Conservation (phyloP, 1,140 invertebrate species). For the Mylabris phalerata region DNA sequence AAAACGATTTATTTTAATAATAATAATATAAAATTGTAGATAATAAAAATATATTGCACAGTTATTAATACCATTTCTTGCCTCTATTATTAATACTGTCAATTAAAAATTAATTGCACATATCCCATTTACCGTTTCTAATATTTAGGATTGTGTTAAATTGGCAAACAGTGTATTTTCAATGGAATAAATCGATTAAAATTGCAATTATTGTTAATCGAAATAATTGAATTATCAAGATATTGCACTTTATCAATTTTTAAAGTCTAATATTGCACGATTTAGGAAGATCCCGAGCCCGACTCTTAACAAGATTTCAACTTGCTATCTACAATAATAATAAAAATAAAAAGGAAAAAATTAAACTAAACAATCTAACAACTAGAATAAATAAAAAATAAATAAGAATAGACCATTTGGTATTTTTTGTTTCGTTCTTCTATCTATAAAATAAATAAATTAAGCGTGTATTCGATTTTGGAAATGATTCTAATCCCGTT, state of each 20-base stretch:
- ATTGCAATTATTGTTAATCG: too few relatives aligned
- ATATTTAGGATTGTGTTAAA: neutral
- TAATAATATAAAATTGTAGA: slow-evolving; percentile 23
- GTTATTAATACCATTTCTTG: too few relatives aligned
- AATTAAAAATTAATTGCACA: slow-evolving; percentile 10
- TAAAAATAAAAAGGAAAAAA: neutral
- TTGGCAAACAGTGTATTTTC: neutral
- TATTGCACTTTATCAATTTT: slow-evolving; percentile 20
- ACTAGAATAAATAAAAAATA: slow-evolving; percentile 15
- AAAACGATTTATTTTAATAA: slow-evolving; percentile 15
- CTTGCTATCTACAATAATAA: neutral
- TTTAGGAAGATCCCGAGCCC: slow-evolving; percentile 5
- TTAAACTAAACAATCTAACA: neutral
- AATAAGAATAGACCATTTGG: slow-evolving; percentile 6
- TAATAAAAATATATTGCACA: neutral
- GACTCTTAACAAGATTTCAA: neutral
- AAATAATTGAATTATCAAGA: slow-evolving; percentile 2
- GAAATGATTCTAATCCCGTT: slow-evolving; percentile 26
- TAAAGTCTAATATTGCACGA: slow-evolving; percentile 23
- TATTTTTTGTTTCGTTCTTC: neutral
- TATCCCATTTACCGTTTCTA: slow-evolving; percentile 7
- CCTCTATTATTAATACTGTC: slow-evolving; percentile 1
- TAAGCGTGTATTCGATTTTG: neutral
- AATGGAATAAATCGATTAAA: too few relatives aligned
- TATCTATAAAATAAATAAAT: neutral